Evolutionary conservation across 1,140 invertebrate species (phyloP).

Genomic region (Elysia chlorotica): DNA sequence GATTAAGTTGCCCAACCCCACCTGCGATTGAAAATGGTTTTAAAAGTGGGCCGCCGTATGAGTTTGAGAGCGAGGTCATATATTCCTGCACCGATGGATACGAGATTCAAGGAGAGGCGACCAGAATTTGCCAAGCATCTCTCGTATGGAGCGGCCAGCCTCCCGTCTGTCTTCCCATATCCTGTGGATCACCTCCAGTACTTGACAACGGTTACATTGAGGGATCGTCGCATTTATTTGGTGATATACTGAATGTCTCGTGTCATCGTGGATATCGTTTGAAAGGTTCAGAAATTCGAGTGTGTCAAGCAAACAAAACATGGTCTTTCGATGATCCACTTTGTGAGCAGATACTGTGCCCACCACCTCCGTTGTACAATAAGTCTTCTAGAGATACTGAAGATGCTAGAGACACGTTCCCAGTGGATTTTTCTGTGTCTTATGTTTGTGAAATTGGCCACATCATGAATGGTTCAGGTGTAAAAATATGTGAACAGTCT

Average conservation of each 20-base stretch:
- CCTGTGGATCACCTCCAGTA: conserved; percentile 38
- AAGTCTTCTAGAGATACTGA: too few relatives aligned
- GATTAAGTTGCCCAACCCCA: conserved; percentile 34
- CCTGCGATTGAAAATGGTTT: conserved; percentile 65
- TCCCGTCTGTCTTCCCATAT: conserved; percentile 35
- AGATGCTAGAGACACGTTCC: neutral
- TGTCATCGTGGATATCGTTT: conserved; percentile 55
- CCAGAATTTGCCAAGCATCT: conserved; percentile 47
- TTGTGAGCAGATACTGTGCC: conserved; percentile 52
- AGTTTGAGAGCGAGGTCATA: conserved; percentile 82
- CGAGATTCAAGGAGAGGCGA: conserved; percentile 15
- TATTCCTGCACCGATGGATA: conserved; percentile 64
- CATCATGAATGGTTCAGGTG: conserved; percentile 26
- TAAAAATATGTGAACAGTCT: conserved; percentile 75
- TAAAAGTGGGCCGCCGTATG: conserved; percentile 84
- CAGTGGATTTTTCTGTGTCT: conserved; percentile 21
- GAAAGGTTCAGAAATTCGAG: conserved; percentile 34
- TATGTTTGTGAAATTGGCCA: conserved; percentile 48
- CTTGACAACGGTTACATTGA: conserved; percentile 33
- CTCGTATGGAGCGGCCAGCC: conserved; percentile 60
- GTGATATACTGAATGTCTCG: conserved; percentile 27
- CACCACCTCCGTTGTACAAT: too few relatives aligned
- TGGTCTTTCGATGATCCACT: conserved; percentile 45
- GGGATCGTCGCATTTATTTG: conserved; percentile 50
- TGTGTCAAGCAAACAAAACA: conserved; percentile 40